These are phyloP conservation scores for Brachionus calyciflorus DNA, from an alignment of 1,140 invertebrate genomes.

Conservation along the genomic window DNA sequence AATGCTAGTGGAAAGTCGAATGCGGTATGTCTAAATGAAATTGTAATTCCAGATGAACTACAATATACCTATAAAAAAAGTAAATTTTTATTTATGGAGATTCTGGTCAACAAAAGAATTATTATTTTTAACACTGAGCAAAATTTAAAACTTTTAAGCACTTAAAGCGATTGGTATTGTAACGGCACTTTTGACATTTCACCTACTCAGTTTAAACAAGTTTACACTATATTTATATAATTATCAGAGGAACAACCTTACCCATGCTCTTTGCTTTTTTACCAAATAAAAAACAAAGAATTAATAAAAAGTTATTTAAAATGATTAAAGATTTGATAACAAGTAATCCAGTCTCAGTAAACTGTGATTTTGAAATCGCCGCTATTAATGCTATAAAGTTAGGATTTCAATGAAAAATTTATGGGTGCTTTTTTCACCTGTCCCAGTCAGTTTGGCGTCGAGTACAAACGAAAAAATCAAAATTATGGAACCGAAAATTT, in stretches of 20 bases:
- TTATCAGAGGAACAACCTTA: background rate
- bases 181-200: background rate
- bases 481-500: background rate
- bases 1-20: too few relatives aligned
- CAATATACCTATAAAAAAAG: background rate
- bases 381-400: background rate
- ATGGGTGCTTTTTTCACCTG: conserved; percentile 18
- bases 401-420: background rate
- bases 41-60: background rate
- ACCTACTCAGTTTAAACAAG: background rate
- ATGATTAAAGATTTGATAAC: background rate
- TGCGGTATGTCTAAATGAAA: too few relatives aligned
- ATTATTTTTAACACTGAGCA: background rate
- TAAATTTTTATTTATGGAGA: background rate
- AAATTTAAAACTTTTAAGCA: conserved; percentile 4
- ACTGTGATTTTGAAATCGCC: conserved; percentile 1
- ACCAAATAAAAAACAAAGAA: background rate
- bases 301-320: background rate
- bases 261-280: background rate
- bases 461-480: background rate
- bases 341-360: background rate
- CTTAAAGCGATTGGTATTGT: background rate
- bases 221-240: background rate
- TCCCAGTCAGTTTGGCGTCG: conserved; percentile 7
- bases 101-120: background rate